A percentile compares a stretch with the other conserved stretches of the same genome.
Evolutionary conservation across 37 sponge, comb jelly and placozoan species (phyloP).

Genomic region (Tethya wilhelma): DNA sequence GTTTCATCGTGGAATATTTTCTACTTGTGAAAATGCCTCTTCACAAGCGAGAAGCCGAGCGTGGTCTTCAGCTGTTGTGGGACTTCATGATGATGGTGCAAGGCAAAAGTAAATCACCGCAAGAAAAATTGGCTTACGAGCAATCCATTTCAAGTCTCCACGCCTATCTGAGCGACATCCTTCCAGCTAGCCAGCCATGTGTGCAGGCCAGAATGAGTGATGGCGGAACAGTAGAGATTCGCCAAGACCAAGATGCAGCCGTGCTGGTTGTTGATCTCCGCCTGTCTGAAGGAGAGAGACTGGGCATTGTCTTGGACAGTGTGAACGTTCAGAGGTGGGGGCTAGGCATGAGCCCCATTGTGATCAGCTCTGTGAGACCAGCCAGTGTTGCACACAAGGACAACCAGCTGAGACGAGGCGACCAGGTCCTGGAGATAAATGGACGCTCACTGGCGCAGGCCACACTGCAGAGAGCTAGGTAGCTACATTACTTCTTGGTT

Average conservation of each 20-base stretch:
- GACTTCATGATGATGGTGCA: conserved; percentile 11
- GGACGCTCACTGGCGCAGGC: conserved; percentile 56
- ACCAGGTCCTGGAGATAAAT: conserved; percentile 73
- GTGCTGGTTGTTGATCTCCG: conserved; percentile 41
- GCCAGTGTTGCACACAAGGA: conserved; percentile 45
- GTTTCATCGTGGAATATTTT: no score
- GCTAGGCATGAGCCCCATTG: conserved; percentile 17
- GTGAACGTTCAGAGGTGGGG: conserved; percentile 10
- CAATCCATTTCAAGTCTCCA: conserved; percentile 71
- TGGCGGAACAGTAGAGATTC: not conserved
- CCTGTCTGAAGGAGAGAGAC: conserved; percentile 22
- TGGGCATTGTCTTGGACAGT: conserved; percentile 59
- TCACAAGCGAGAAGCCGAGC: conserved; percentile 54
- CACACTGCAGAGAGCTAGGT: conserved; percentile 81
- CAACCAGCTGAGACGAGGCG: conserved; percentile 58
- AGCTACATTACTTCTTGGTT: not conserved
- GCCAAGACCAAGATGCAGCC: not conserved
- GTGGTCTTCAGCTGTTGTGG: conserved; percentile 67
- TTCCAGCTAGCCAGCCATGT: conserved; percentile 54
- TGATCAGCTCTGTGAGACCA: conserved; percentile 64
- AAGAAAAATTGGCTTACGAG: conserved; percentile 19
- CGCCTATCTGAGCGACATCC: conserved; percentile 61
- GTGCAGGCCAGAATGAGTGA: conserved; percentile 16
- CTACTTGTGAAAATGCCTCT: conserved; percentile 76
- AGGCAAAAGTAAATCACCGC: conserved; percentile 9